These are phyloP conservation scores for Tragelaphus imberbis DNA, from an alignment of 2,113 vertebrate genomes.

Conservation along the genomic window DNA sequence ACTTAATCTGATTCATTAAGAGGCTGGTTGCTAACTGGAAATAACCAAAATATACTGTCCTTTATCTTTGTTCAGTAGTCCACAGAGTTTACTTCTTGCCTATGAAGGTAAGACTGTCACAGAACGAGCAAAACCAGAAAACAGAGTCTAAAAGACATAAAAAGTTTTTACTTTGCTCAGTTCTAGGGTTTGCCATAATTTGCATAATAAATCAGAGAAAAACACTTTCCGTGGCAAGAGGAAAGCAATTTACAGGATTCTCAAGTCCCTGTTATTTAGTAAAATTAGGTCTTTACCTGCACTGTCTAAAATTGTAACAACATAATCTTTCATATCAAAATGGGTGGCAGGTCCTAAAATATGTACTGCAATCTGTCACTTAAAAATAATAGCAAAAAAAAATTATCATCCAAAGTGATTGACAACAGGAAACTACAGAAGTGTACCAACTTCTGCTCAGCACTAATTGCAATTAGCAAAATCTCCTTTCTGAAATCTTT, in stretches of 20 bases:
- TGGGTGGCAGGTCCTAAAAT: constrained; percentile 62
- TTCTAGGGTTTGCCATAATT: constrained; percentile 16
- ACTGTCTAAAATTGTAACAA: constrained; percentile 37
- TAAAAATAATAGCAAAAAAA: constrained; percentile 63
- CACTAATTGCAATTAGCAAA: constrained; percentile 54
- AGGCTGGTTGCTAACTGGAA: background rate
- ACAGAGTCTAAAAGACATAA: constrained; percentile 16
- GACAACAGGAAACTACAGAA: constrained; percentile 46
- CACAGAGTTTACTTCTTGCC: background rate
- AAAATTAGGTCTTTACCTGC: constrained; percentile 58
- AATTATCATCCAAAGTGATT: constrained; percentile 24
- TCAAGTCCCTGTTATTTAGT: constrained; percentile 42
- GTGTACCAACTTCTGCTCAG: constrained; percentile 36
- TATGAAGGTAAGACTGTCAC: constrained; percentile 6
- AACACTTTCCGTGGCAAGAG: background rate
- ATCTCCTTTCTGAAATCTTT: constrained; percentile 10
- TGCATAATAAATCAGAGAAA: constrained; percentile 48
- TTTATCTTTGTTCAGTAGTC: background rate
- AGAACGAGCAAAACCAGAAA: constrained; percentile 9
- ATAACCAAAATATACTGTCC: background rate
- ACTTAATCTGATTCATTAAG: constrained; percentile 11
- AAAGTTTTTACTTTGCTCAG: constrained; percentile 32
- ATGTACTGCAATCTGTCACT: constrained; percentile 56
- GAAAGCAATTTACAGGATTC: constrained; percentile 46
- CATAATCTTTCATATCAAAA: constrained; percentile 62